phyloP scores from a whole-genome alignment of 2,113 vertebrate species.

The Tringa solitaria region DNA sequence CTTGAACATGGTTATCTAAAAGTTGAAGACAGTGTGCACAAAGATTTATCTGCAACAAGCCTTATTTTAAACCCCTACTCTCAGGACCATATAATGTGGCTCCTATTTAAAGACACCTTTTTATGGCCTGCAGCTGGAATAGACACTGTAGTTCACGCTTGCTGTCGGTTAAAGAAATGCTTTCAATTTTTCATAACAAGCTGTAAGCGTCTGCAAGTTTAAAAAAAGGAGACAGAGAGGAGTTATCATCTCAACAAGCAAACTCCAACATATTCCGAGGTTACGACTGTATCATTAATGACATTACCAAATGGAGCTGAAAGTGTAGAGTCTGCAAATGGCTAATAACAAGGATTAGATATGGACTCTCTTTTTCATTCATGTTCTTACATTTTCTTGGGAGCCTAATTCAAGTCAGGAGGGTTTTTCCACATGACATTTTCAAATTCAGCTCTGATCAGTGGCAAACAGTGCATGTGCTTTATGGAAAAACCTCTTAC shows the following conservation, averaged over 20 bases:
- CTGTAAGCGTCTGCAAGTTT: not conserved
- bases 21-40: not conserved
- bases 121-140: not conserved
- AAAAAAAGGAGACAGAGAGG: not conserved
- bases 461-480: not conserved
- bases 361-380: slow-evolving; percentile 13
- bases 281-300: slow-evolving; percentile 66
- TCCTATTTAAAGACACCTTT: not conserved
- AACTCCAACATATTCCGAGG: slow-evolving; percentile 42
- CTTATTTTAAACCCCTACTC: not conserved
- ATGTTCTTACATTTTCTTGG: slow-evolving; percentile 19
- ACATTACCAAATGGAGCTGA: slow-evolving; percentile 49
- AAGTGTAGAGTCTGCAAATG: slow-evolving; percentile 59
- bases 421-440: not conserved
- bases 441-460: not conserved
- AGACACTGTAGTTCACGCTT: not conserved
- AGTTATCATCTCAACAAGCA: slow-evolving; percentile 11
- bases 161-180: not conserved
- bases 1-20: not conserved
- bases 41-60: not conserved
- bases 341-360: slow-evolving; percentile 54
- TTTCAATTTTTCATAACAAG: slow-evolving; percentile 29
- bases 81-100: not conserved
- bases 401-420: slow-evolving; percentile 36
- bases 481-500: not conserved